Evolutionary conservation across 2,113 vertebrate genomes (phyloP).

Genomic region (Mesitornis unicolor): DNA sequence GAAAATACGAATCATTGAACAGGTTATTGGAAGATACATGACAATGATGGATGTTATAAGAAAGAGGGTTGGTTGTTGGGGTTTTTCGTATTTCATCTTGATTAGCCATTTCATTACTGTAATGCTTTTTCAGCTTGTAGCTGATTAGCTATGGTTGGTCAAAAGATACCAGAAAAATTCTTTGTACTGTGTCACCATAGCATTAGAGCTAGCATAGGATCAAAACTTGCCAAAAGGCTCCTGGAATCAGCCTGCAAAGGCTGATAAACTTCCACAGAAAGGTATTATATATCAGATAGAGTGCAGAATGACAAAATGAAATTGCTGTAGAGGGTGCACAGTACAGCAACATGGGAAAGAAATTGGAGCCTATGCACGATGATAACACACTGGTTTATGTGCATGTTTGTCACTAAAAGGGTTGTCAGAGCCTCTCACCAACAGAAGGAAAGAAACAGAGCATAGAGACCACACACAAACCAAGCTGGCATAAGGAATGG

Average conservation of each 20-base stretch:
- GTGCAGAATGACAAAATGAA: background rate
- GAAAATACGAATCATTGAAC: background rate
- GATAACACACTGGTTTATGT: background rate
- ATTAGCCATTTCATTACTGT: background rate
- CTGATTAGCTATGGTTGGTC: background rate
- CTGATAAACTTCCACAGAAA: conserved; percentile 14
- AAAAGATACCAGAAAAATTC: background rate
- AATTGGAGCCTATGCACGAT: background rate
- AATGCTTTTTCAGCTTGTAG: background rate
- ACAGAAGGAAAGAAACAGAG: conserved; percentile 1
- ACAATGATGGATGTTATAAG: background rate
- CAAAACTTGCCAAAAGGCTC: background rate
- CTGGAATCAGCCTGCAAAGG: background rate
- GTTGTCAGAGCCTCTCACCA: conserved; percentile 9
- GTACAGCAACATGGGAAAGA: background rate
- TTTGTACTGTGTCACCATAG: background rate
- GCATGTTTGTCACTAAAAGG: conserved; percentile 1
- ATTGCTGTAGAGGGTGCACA: background rate
- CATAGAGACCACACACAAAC: conserved; percentile 22
- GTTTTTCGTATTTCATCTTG: background rate
- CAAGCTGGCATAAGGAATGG: background rate
- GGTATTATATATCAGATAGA: background rate
- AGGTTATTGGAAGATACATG: background rate
- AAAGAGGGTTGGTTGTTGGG: background rate
- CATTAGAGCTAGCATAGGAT: background rate